Base-by-base conservation (phyloP, 1,140 invertebrate genomes). In the Sycophila sp. region DNA sequence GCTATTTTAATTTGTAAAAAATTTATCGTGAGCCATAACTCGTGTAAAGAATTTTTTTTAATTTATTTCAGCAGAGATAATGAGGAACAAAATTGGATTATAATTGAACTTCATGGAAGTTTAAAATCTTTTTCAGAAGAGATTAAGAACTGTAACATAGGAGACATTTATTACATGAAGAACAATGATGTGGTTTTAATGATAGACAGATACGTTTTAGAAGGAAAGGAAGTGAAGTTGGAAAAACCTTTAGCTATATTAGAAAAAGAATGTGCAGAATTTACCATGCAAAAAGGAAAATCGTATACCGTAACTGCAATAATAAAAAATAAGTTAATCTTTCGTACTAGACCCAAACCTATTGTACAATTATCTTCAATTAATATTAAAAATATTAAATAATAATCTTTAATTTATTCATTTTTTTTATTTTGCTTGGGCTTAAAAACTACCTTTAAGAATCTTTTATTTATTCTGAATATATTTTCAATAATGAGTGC, bases 181-280 rank as follows among this genome's bases (percentile, higher is more conserved):
- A 32, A 66, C 2, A 19, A 22, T 34, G 26, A 55, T 5, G 28
- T 66, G 10, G 38, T 56, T 45, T 56, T 66, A 40, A 32, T 66
- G 17, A 56, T 66, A 32, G 64, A 38, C 2, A 42, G 28, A n/a
- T 22, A 66, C 8, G 34, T 56, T 42, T 66, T 66, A 34, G 64
- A 66, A 56, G 64, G 64, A 34, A 32, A 38, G 45, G 26, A 42
- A 56, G 28, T 66, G 13, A 19, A 22, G 30, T 45, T 66, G 34
- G 64, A 66, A 28, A 66, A 66, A 45, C 64, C 64, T 15, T 32
- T 66, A 34, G 26, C 38, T 40, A 34, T 66, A n/a, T 24, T 66
- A 56, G 11, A 32, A 19, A 56, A 56, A 56, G 13, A 56, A 15
- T 0, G 8, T 17, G 0, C 3, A 24, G 0, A 13, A n/a, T 6